Conservation (phyloP, 2,888 invertebrate genomes). For the Kuschelorhynchus macadamiae region DNA sequence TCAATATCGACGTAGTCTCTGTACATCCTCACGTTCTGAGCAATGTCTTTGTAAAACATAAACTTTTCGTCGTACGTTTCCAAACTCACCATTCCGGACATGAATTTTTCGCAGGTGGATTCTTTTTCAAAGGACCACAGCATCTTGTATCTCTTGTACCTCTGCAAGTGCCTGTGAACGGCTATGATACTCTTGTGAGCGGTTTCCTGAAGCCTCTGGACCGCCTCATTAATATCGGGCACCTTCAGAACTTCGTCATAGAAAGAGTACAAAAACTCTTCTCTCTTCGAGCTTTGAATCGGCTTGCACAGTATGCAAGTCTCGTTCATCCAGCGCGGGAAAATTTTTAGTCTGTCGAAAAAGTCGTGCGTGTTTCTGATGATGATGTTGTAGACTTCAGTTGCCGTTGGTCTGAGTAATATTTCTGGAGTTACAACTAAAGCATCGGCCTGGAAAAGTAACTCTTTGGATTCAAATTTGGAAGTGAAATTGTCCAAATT, state of each 20-base stretch:
- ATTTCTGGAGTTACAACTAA: conserved; percentile 83
- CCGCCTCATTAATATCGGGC: conserved; percentile 77
- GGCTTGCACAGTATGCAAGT: conserved; percentile 83
- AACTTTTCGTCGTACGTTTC: conserved; percentile 87
- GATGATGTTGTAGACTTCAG: conserved; percentile 84
- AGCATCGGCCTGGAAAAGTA: conserved; percentile 86
- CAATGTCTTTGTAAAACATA: conserved; percentile 84
- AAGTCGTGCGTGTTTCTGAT: conserved; percentile 83
- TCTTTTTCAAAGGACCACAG: conserved; percentile 85
- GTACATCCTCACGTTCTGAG: conserved; percentile 70
- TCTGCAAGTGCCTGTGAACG: conserved; percentile 74
- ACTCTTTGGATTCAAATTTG: conserved; percentile 70
- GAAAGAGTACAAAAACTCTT: conserved; percentile 79
- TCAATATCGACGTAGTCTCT: conserved; percentile 76
- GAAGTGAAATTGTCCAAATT: conserved; percentile 81
- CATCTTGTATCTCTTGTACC: conserved; percentile 82
- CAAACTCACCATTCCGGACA: conserved; percentile 75
- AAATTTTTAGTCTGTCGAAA: conserved; percentile 80
- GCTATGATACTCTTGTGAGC: conserved; percentile 77
- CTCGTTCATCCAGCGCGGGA: conserved; percentile 89
- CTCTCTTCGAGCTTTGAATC: conserved; percentile 73
- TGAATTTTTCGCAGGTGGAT: conserved; percentile 83
- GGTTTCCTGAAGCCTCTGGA: conserved; percentile 77
- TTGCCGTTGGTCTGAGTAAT: conserved; percentile 79
- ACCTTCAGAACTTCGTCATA: conserved; percentile 85